These are phyloP conservation scores for Ammospiza nelsoni DNA, from an alignment of 2,113 vertebrate genomes.

Conservation along the genomic window DNA sequence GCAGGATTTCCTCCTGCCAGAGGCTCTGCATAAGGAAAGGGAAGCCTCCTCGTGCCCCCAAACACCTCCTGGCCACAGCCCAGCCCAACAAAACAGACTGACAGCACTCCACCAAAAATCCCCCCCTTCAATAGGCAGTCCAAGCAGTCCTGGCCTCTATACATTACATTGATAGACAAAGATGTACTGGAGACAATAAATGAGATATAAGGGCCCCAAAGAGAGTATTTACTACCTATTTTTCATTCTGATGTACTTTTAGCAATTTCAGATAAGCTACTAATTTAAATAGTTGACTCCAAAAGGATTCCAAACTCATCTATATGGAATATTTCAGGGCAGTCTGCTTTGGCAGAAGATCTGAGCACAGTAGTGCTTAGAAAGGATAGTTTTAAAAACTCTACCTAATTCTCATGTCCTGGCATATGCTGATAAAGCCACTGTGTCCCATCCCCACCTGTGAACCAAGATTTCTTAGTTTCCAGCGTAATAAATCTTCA, in stretches of 20 bases:
- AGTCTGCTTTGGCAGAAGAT: background rate
- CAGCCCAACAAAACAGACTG: background rate
- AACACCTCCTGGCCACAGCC: background rate
- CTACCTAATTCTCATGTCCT: background rate
- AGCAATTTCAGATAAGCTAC: background rate
- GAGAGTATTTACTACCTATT: background rate
- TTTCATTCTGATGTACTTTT: background rate
- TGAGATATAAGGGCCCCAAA: background rate
- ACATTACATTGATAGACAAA: background rate
- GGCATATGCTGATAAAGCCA: background rate
- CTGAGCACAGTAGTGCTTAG: background rate
- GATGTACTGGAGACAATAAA: background rate
- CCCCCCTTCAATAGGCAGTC: background rate
- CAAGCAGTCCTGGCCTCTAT: background rate
- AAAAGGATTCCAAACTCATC: background rate
- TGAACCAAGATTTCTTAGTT: background rate
- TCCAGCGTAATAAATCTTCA: background rate
- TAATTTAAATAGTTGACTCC: background rate
- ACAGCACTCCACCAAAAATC: background rate
- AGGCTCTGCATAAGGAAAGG: background rate
- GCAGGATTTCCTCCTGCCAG: constrained; percentile 18
- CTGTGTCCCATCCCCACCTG: background rate
- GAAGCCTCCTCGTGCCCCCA: background rate
- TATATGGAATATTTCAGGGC: background rate
- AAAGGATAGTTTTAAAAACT: background rate